Evolutionary conservation across 2,113 vertebrate genomes (phyloP).

Genomic region (Sapajus apella): DNA sequence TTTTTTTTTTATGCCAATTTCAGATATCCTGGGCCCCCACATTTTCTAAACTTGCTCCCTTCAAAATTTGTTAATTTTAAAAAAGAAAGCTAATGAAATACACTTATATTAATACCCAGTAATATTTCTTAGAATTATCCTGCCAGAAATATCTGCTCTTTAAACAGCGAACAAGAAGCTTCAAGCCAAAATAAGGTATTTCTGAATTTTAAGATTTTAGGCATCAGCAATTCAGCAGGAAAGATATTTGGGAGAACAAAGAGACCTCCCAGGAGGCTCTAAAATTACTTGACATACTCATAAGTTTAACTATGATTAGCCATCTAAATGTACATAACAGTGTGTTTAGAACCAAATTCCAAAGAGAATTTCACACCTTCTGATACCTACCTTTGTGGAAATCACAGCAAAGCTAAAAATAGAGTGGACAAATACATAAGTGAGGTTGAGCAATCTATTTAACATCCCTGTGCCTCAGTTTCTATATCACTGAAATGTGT

Average conservation of each 20-base stretch:
- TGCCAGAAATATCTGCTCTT: neutral
- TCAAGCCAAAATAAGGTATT: neutral
- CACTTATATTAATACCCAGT: neutral
- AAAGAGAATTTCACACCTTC: neutral
- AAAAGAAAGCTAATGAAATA: neutral
- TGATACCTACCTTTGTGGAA: neutral
- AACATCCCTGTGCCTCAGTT: neutral
- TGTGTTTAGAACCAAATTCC: neutral
- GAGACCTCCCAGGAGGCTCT: neutral
- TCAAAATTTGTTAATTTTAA: constrained; percentile 17
- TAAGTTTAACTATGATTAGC: constrained; percentile 12
- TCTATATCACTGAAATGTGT: neutral
- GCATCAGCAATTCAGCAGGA: neutral
- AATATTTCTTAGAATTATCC: constrained; percentile 23
- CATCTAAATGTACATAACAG: neutral
- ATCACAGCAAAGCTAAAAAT: neutral
- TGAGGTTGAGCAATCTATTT: neutral
- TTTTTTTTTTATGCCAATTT: neutral
- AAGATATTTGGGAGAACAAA: neutral
- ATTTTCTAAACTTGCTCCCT: neutral
- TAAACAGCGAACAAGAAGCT: neutral
- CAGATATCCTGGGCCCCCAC: neutral
- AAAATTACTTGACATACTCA: constrained; percentile 16
- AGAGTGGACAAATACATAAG: neutral
- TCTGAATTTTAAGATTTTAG: constrained; percentile 20